These are phyloP conservation scores for Tipula unca DNA, from an alignment of 2,888 invertebrate species.

Conservation along the genomic window DNA sequence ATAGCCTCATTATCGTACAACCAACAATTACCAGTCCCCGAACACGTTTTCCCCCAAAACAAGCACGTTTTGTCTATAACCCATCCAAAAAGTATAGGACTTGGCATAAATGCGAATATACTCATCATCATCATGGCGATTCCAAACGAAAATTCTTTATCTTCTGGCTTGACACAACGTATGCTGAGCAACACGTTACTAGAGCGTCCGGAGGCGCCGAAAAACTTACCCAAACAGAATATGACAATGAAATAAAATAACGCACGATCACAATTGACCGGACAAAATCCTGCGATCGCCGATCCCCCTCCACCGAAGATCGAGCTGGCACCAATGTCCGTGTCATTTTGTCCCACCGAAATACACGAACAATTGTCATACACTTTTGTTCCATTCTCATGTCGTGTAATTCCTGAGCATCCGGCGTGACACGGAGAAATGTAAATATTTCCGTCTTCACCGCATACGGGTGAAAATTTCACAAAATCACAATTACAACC, in stretches of 20 bases:
- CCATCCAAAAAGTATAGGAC: conserved; percentile 58
- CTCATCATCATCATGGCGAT: conserved; percentile 52
- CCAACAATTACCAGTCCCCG: conserved; percentile 36
- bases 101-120: conserved; percentile 56
- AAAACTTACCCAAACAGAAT: conserved; percentile 50
- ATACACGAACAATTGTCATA: conserved; percentile 21
- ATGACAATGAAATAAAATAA: conserved; percentile 48
- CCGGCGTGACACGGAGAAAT: conserved; percentile 67
- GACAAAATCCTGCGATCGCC: conserved; percentile 46
- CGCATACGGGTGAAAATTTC: conserved; percentile 58
- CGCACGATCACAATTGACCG: conserved; percentile 48
- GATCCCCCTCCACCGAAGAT: conserved; percentile 36
- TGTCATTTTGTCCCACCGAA: neutral
- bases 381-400: neutral
- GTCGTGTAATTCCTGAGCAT: conserved; percentile 39
- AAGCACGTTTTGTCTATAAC: conserved; percentile 55
- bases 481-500: conserved; percentile 54
- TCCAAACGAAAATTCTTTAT: conserved; percentile 55
- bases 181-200: conserved; percentile 54
- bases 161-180: conserved; percentile 55
- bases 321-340: neutral
- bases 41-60: conserved; percentile 56
- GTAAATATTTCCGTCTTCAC: conserved; percentile 47
- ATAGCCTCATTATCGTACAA: conserved; percentile 42
- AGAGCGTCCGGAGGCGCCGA: conserved; percentile 52